A percentile compares a stretch with the other conserved stretches of the same genome.
Evolutionary conservation across 2,797 vertebrate genomes (phyloP).

Genomic region (Sebastiscus albofasciatus): DNA sequence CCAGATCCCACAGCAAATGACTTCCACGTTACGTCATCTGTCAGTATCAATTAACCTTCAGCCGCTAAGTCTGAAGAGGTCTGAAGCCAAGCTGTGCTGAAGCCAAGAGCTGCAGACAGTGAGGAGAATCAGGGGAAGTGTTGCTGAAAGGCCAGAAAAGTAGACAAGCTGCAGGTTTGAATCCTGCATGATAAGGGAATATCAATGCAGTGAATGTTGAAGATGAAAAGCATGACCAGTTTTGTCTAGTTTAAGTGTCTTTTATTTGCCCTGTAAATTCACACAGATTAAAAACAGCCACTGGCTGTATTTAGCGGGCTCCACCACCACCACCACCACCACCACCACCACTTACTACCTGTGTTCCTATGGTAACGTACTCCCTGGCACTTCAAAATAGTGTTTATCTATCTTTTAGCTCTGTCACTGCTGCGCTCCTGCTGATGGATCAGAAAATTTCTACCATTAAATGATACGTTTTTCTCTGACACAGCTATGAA

Average conservation of each 20-base stretch:
- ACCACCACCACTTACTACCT: background rate
- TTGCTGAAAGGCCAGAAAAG: slow-evolving; percentile 12
- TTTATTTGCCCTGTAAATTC: background rate
- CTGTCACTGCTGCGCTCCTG: slow-evolving; percentile 4
- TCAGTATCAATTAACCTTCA: slow-evolving; percentile 59
- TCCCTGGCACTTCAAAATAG: slow-evolving; percentile 2
- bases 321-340: too few relatives aligned
- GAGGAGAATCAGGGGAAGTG: slow-evolving; percentile 24
- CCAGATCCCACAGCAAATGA: slow-evolving; percentile 53
- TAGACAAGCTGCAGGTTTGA: background rate
- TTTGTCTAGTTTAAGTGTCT: background rate
- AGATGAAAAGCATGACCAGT: background rate
- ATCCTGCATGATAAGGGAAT: background rate
- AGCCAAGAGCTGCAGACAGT: slow-evolving; percentile 37
- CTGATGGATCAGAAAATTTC: background rate
- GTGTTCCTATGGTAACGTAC: slow-evolving; percentile 46
- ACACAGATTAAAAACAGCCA: background rate
- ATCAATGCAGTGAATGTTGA: background rate
- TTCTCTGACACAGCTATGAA: background rate
- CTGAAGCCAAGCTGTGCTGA: slow-evolving; percentile 20
- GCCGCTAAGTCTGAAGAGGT: slow-evolving; percentile 30
- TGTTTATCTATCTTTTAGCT: slow-evolving; percentile 14
- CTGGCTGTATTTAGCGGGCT: background rate
- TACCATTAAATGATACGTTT: background rate
- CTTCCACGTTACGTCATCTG: slow-evolving; percentile 61